Percentiles rank a stretch among this genome's conserved stretches.
Conservation (phyloP, 2,113 vertebrate species). For the Campylomormyrus tamandua region DNA sequence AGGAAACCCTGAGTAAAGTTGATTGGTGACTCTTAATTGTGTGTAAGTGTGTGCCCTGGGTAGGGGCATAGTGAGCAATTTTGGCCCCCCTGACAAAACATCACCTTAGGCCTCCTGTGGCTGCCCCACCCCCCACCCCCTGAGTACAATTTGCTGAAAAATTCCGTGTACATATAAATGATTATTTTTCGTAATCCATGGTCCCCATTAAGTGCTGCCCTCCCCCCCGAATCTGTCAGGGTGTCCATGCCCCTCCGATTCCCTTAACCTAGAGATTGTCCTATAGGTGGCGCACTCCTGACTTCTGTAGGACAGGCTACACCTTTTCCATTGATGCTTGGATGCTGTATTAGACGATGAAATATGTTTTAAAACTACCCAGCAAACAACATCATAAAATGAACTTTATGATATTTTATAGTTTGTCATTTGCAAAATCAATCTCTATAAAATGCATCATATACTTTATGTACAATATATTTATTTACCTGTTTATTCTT, state of each 20-base stretch:
- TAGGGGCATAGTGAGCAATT: not conserved
- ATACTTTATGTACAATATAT: not conserved
- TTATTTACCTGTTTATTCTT: not conserved
- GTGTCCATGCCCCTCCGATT: not conserved
- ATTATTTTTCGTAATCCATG: not conserved
- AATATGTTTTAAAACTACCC: not conserved
- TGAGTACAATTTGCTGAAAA: not conserved
- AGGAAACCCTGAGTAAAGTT: not conserved
- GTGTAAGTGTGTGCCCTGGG: not conserved
- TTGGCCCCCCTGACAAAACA: not conserved
- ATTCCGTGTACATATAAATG: not conserved
- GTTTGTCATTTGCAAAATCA: not conserved
- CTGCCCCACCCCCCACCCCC: not conserved
- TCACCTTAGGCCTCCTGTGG: not conserved
- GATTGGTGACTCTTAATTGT: not conserved
- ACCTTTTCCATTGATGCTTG: not conserved
- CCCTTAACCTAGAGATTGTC: not conserved
- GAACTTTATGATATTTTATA: not conserved
- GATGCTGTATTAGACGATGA: not conserved
- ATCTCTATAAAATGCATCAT: not conserved
- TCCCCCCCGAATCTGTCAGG: not conserved
- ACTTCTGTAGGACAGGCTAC: not conserved
- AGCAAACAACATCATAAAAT: not conserved
- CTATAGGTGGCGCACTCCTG: not conserved
- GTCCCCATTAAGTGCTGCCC: no score